phyloP scores from a whole-genome alignment of 2,797 vertebrate genomes.

The Pantherophis vulpinus region DNA sequence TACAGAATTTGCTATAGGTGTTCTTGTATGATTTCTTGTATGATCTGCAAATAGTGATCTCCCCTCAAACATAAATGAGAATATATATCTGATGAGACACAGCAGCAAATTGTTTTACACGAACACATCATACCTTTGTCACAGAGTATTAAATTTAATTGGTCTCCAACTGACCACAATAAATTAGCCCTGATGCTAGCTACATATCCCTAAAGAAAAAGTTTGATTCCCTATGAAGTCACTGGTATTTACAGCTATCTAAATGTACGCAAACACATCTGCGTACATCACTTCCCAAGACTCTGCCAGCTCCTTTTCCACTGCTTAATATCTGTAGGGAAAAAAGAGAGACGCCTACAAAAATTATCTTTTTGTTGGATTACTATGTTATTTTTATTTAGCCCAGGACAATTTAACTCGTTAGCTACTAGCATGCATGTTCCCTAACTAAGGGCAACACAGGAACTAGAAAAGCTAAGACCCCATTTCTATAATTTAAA shows the following conservation, averaged over 20 bases:
- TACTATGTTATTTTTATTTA: not conserved
- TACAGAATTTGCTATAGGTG: not conserved
- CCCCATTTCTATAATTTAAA: not conserved
- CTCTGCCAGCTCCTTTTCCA: not conserved
- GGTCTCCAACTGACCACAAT: not conserved
- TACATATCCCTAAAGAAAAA: not conserved
- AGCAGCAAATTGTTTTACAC: not conserved
- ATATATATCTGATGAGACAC: slow-evolving; percentile 11
- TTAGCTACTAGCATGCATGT: not conserved
- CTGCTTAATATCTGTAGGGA: not conserved
- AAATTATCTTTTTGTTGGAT: not conserved
- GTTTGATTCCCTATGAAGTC: not conserved
- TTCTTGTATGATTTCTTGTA: slow-evolving; percentile 1
- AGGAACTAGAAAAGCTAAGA: not conserved
- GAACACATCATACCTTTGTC: not conserved
- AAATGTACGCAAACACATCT: rapidly evolving
- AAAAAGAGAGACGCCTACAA: not conserved
- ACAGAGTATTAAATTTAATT: not conserved
- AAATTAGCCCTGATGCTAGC: not conserved
- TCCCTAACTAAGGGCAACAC: not conserved
- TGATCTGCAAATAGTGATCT: not conserved
- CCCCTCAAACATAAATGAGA: not conserved
- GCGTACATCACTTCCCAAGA: not conserved
- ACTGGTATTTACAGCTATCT: rapidly evolving
- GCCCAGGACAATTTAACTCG: not conserved